These are phyloP conservation scores for Pocillopora damicornis DNA, from an alignment of 64 coral and sea anemone species.

Conservation along the genomic window DNA sequence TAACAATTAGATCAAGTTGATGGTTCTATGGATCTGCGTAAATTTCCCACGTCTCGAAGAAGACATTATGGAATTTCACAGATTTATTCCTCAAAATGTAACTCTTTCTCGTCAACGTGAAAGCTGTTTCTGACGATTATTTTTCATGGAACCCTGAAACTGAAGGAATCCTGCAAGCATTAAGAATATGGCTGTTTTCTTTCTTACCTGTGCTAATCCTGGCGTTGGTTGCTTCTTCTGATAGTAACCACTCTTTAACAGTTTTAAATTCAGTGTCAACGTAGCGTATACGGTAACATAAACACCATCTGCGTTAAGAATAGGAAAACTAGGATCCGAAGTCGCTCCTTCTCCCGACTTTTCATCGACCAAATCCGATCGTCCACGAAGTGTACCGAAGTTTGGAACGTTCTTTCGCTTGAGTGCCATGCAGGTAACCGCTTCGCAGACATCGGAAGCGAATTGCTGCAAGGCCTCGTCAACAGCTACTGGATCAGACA, in stretches of 20 bases:
- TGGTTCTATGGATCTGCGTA: no score
- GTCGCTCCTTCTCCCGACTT: constrained; percentile 94
- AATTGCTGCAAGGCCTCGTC: constrained; percentile 96
- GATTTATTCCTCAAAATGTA: no score
- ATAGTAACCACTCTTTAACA: constrained; percentile 76
- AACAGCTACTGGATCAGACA: constrained; percentile 67
- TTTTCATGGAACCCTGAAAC: no score
- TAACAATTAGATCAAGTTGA: no score
- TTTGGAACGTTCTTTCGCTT: constrained; percentile 97
- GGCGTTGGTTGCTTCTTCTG: constrained; percentile 64
- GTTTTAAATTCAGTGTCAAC: constrained; percentile 70
- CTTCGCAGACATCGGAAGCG: constrained; percentile 97
- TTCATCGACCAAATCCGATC: constrained; percentile 95
- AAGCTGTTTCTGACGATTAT: no score
- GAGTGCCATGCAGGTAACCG: constrained; percentile 95
- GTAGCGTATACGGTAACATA: constrained; percentile 93
- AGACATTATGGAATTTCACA: no score
- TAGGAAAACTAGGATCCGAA: constrained; percentile 86
- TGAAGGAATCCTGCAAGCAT: no score
- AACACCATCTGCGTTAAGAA: constrained; percentile 97
- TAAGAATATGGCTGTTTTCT: not conserved
- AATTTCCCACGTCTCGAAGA: no score
- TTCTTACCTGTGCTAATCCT: constrained; percentile 75
- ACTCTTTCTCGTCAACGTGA: no score
- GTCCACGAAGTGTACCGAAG: constrained; percentile 96